Percentiles rank a stretch among this genome's conserved stretches.
These are phyloP conservation scores for Tethea ocularis DNA, from an alignment of 2,888 invertebrate genomes.

Conservation along the genomic window DNA sequence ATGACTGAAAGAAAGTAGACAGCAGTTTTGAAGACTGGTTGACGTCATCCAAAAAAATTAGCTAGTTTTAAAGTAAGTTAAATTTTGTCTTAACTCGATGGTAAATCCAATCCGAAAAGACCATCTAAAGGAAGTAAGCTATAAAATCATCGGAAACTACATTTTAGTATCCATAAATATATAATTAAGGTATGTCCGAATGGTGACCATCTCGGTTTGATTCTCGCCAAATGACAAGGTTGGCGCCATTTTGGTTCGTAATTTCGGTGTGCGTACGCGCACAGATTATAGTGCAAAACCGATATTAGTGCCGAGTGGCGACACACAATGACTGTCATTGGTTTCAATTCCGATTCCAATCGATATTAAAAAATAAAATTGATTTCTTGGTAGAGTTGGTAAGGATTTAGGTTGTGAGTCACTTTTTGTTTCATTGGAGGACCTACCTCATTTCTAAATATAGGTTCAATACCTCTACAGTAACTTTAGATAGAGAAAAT, in stretches of 20 bases:
- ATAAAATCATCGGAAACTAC: constrained; percentile 55
- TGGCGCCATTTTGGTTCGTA: constrained; percentile 65
- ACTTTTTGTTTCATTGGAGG: neutral
- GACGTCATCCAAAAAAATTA: neutral
- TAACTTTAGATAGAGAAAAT: too few species aligned
- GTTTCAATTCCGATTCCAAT: constrained; percentile 43
- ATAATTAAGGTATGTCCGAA: constrained; percentile 61
- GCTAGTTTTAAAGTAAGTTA: neutral
- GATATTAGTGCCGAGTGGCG: constrained; percentile 61
- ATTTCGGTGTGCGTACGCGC: constrained; percentile 67
- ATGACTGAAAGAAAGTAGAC: too few species aligned
- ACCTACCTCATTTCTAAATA: neutral
- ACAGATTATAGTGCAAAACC: constrained; percentile 69
- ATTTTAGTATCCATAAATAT: constrained; percentile 41
- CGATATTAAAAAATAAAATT: constrained; percentile 42
- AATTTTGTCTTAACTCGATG: too few species aligned
- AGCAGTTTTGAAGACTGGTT: neutral
- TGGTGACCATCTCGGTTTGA: constrained; percentile 50
- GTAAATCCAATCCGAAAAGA: constrained; percentile 26
- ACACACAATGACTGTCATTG: constrained; percentile 62
- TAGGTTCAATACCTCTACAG: neutral
- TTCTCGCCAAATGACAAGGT: constrained; percentile 74
- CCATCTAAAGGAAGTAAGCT: constrained; percentile 38
- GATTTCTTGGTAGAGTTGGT: constrained; percentile 43
- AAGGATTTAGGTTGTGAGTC: neutral